phyloP scores from a whole-genome alignment of 2,113 vertebrate species.

The Lutjanus erythropterus region DNA sequence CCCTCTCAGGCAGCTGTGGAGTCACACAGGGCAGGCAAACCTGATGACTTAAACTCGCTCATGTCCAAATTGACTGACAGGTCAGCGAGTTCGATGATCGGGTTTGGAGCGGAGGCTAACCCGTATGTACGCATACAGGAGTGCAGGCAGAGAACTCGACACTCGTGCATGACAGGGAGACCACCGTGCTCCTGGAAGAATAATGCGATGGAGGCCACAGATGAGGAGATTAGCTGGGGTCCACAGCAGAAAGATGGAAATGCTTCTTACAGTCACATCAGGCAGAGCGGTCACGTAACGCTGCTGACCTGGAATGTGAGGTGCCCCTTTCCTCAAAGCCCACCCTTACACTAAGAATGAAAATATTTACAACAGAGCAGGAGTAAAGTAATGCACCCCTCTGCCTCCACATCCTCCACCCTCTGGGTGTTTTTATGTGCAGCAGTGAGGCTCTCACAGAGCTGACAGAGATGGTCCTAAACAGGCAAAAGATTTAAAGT shows the following conservation, averaged over 20 bases:
- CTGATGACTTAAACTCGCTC: slow-evolving; percentile 70
- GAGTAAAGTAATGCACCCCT: slow-evolving; percentile 43
- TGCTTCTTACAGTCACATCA: slow-evolving; percentile 60
- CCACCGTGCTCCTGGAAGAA: slow-evolving; percentile 40
- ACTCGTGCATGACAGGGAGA: too few species aligned
- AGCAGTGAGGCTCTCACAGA: neutral
- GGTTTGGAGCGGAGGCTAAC: slow-evolving; percentile 40
- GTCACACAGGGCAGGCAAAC: slow-evolving; percentile 71
- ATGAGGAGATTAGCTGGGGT: slow-evolving; percentile 57
- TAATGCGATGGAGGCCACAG: slow-evolving; percentile 51
- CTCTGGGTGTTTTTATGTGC: slow-evolving; percentile 15
- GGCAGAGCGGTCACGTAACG: slow-evolving; percentile 42
- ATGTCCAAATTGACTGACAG: slow-evolving; percentile 69
- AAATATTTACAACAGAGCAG: slow-evolving; percentile 72
- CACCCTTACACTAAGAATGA: slow-evolving; percentile 62
- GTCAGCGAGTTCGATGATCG: slow-evolving; percentile 73
- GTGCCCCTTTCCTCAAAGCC: slow-evolving; percentile 53
- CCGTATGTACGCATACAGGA: neutral
- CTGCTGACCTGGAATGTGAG: slow-evolving; percentile 73
- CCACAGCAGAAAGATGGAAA: slow-evolving; percentile 50
- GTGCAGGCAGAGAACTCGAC: too few species aligned
- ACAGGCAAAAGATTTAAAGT: neutral
- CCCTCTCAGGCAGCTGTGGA: slow-evolving; percentile 42
- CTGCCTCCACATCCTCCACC: slow-evolving; percentile 3
- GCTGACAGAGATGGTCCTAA: neutral